These are phyloP conservation scores for Podarcis raffonei DNA, from an alignment of 2,113 vertebrate genomes.

Conservation along the genomic window DNA sequence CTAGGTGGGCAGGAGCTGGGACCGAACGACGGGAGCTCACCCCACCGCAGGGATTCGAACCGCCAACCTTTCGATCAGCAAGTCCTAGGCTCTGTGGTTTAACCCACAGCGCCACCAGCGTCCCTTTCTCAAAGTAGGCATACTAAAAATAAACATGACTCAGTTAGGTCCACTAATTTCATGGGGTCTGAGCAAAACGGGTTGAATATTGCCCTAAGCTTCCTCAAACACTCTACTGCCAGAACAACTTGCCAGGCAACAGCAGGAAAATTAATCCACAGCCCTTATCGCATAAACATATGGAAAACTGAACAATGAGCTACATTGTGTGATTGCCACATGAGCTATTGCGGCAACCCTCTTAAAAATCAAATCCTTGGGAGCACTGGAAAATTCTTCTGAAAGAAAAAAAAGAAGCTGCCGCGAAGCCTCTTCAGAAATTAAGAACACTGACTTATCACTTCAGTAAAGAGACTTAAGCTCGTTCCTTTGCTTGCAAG, in stretches of 20 bases:
- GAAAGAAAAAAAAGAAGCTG: neutral
- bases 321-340: conserved; percentile 8
- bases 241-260: neutral
- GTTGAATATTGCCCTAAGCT: too few species aligned
- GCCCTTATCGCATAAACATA: neutral
- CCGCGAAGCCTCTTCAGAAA: conserved; percentile 5
- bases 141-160: too few species aligned
- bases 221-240: neutral
- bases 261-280: neutral
- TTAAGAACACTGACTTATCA: neutral
- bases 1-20: too few species aligned
- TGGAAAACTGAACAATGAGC: conserved; percentile 6
- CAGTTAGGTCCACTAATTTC: too few species aligned
- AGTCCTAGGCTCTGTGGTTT: too few species aligned
- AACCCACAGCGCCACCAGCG: too few species aligned
- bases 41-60: too few species aligned
- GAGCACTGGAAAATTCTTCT: conserved; percentile 6
- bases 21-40: too few species aligned
- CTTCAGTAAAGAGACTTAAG: conserved; percentile 3
- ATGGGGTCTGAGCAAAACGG: too few species aligned
- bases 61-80: too few species aligned
- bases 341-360: neutral
- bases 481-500: conserved; percentile 1
- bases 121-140: neutral
- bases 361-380: conserved; percentile 13